Evolutionary conservation across 2,888 invertebrate species (phyloP).

Genomic region (Podabrus alpinus): DNA sequence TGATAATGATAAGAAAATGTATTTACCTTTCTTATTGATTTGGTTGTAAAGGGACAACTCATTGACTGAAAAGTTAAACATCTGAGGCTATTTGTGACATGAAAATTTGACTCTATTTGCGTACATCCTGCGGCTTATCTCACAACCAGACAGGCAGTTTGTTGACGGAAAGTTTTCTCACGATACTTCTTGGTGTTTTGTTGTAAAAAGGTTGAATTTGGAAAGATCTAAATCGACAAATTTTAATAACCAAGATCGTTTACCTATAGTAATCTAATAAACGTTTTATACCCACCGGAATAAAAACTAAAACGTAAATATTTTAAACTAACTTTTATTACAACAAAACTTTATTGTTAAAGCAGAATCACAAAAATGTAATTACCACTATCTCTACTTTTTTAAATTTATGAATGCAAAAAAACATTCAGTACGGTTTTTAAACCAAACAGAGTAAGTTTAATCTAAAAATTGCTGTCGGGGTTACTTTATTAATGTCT

Average conservation of each 20-base stretch:
- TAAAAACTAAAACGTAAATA: background rate
- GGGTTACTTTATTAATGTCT: slow-evolving; percentile 12
- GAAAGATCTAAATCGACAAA: background rate
- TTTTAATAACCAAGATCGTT: background rate
- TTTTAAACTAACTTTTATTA: background rate
- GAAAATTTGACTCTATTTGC: background rate
- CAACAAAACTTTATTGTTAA: background rate
- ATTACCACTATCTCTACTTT: background rate
- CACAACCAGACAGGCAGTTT: background rate
- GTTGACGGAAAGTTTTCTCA: background rate
- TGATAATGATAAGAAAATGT: background rate
- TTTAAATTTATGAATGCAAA: background rate
- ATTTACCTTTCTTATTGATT: background rate
- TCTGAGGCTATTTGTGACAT: background rate
- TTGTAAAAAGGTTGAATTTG: background rate
- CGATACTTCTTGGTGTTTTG: background rate
- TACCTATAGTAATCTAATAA: background rate
- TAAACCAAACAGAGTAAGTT: background rate
- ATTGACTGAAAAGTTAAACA: background rate
- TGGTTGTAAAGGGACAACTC: background rate
- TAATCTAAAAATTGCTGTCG: background rate
- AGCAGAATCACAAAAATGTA: background rate
- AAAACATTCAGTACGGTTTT: background rate
- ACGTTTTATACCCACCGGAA: background rate
- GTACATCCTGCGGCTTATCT: background rate